Base-by-base conservation (phyloP, 2,797 vertebrate genomes). In the Cuniculus paca region DNA sequence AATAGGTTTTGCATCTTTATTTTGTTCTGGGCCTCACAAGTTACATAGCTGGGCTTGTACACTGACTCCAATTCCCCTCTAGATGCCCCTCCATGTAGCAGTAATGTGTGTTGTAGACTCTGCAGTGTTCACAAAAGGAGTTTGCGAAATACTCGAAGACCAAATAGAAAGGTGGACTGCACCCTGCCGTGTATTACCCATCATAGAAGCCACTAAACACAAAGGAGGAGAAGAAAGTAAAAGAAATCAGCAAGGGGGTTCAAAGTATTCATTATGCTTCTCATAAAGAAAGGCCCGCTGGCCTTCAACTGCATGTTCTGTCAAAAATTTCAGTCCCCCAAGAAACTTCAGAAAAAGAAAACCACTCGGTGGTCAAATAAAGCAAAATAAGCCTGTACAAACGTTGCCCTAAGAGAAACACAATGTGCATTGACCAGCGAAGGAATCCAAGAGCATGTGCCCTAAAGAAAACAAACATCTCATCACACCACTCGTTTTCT, bases 311-410 rank as follows among this genome's bases (percentile, higher is more conserved):
- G 24, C 5, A 12, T 68, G n/a, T 34, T 72, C 12, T 20, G n/a
- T 81, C 50, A 54, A 91, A 89, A 92, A 45, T 63, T 9, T 60
- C 56, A 89, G 8, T 50, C 13, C 48, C 19, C 50, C 0, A 1
- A 87, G 82, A 80, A 91, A 92, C 22, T 94, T n/a, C 28, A 80
- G 26, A 78, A 90, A n/a, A 42, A 63, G 17, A 4, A 90, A 84
- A 60, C 24, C 28, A 74, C 26, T 74, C 34, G 1, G 34, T 34
- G 68, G 48, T 78, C 72, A 77, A 4, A 24, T 75, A 58, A 11
- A 34, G 75, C 72, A 34, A 31, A 45, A 52, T 45, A 48, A 6
- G 3, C 4, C 42, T 81, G n/a, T 58, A 31, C 22, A 17, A 2
- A 9, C 10, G 6, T 22, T 52, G 42, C 20, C 72, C 52, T n/a